A percentile compares a stretch with the other conserved stretches of the same genome.
Conservation (phyloP, 2,888 invertebrate genomes). For the Meteorus colon region DNA sequence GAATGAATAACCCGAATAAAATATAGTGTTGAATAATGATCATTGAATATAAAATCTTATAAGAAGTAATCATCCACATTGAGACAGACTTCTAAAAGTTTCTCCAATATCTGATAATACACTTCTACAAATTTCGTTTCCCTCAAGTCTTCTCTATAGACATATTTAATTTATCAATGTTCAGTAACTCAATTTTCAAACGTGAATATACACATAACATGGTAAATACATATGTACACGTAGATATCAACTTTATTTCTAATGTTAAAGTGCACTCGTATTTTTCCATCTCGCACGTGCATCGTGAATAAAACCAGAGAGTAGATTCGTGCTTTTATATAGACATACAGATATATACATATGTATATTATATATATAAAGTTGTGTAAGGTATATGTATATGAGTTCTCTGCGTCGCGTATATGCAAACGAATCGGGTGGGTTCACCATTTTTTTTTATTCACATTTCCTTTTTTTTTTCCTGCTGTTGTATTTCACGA, state of each 20-base stretch:
- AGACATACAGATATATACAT: background rate
- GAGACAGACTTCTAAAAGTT: no score
- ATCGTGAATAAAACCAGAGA: constrained; percentile 24
- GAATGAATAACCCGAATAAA: no score
- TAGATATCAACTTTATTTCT: constrained; percentile 1
- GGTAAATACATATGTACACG: constrained; percentile 4
- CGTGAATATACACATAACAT: no score
- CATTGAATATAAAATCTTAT: no score
- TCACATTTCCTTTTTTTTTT: background rate
- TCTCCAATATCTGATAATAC: no score
- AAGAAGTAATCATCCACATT: no score
- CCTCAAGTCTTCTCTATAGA: no score
- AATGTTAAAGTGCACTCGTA: constrained; percentile 9
- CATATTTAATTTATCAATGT: no score
- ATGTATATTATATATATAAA: background rate
- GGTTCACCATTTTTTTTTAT: background rate
- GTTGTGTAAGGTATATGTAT: background rate
- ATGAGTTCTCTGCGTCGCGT: background rate
- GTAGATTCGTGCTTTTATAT: constrained; percentile 2
- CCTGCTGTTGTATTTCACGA: background rate
- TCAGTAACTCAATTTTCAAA: no score
- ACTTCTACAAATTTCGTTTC: no score
- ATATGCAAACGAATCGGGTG: constrained; percentile 29
- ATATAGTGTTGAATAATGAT: no score
- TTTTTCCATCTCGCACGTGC: constrained; percentile 27